Evolutionary conservation across 92 coral and sea anemone genomes (phyloP).

Genomic region (Epizoanthus stellaris): DNA sequence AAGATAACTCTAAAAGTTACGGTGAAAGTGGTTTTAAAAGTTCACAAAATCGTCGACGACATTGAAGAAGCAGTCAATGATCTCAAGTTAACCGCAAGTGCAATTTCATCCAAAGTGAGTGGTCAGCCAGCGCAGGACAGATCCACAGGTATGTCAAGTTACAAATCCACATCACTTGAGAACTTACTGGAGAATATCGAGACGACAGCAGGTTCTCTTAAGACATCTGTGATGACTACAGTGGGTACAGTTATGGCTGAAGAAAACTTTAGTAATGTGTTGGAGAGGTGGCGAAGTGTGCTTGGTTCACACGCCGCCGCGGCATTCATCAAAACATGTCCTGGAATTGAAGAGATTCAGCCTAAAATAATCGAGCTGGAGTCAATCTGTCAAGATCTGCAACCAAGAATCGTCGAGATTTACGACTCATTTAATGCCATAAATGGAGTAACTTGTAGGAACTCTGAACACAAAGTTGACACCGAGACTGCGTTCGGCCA

Average conservation of each 20-base stretch:
- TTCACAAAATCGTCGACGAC: constrained; percentile 48
- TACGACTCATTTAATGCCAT: neutral
- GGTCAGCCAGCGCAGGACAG: constrained; percentile 5
- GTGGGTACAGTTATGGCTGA: constrained; percentile 25
- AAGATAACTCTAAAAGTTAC: constrained; percentile 44
- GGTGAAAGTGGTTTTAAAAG: constrained; percentile 45
- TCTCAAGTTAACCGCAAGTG: constrained; percentile 26
- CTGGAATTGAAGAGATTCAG: constrained; percentile 4
- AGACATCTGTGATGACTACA: constrained; percentile 27
- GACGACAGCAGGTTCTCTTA: constrained; percentile 35
- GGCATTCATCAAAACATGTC: constrained; percentile 31
- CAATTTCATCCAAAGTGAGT: constrained; percentile 11
- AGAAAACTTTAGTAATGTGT: constrained; percentile 9
- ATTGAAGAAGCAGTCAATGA: constrained; percentile 36
- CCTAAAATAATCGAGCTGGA: constrained; percentile 21
- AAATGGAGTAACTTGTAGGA: neutral
- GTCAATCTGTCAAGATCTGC: constrained; percentile 15
- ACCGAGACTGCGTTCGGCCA: neutral
- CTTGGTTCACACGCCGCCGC: constrained; percentile 2
- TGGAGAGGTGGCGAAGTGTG: constrained; percentile 27
- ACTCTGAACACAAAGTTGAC: neutral
- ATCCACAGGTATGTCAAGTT: neutral
- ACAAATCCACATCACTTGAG: constrained; percentile 17
- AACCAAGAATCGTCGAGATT: constrained; percentile 1
- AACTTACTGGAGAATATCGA: constrained; percentile 33